Evolutionary conservation across 2,888 invertebrate genomes (phyloP), one percentile per base, ranked within the genome.

Genomic region (Aleiodes leptofemur): DNA sequence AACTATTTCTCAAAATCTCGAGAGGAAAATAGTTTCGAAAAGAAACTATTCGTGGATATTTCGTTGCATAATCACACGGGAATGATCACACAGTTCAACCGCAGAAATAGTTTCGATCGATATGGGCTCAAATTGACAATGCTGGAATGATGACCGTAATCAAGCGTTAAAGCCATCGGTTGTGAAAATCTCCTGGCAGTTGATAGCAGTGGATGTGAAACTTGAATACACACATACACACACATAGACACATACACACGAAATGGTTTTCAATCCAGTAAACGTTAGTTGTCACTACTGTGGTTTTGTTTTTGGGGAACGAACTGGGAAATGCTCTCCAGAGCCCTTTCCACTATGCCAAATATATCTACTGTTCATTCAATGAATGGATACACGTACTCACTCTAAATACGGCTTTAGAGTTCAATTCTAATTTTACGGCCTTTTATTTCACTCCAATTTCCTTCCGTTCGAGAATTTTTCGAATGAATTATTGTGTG

Each of bases 151-250:
- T 16, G 43, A 9, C 48, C 43, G 64, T 64, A 64, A 64, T 64
- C 64, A 64, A 64, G 64, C 64, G 64, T 64, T 23, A 43, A 43
- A n/a, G 8, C 48, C 43, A 16, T 55, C 48, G 43, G 61, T 61
- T 23, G 16, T 9, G 34, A 64, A 64, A 23, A 23, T 23, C 23
- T 64, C 64, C 34, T 43, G 43, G 43, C 6, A n/a, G 59, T n/a
- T 7, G 34, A 48, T 38, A 29, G 38, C 43, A 23, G 48, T 48
- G 23, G 48, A 48, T 23, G 23, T 23, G 64, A 64, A 64, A 64
- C 43, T 64, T 48, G 64, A 23, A 48, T 7, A 34, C 34, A 59
- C 48, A 23, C 2, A 23, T 2, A 23, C 2, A 23, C 23, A 23
- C 23, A 23, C 2, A 23, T 23, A 23, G 1, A 23, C 2, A 23